Evolutionary conservation across 1,140 invertebrate genomes (phyloP).

Genomic region (Eriocheir sinensis): DNA sequence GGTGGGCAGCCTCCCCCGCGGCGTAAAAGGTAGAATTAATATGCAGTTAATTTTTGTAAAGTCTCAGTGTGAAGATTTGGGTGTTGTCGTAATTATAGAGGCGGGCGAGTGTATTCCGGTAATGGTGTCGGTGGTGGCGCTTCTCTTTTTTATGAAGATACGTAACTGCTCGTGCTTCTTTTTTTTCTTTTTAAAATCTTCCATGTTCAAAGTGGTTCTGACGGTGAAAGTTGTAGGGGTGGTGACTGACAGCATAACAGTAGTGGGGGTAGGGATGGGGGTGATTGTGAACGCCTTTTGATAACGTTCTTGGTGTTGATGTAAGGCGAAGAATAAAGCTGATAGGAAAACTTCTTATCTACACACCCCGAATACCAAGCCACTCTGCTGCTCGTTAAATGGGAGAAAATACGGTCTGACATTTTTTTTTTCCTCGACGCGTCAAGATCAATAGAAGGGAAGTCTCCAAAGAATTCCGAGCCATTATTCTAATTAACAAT

Average conservation of each 20-base stretch:
- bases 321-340: too few species aligned
- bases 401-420: too few species aligned
- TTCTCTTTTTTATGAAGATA: too few species aligned
- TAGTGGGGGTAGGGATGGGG: neutral
- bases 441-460: too few species aligned
- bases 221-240: neutral
- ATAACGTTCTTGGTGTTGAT: too few species aligned
- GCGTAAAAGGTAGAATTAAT: neutral
- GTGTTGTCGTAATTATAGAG: neutral
- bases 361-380: too few species aligned
- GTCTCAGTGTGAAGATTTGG: neutral
- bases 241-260: neutral
- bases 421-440: too few species aligned
- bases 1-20: neutral
- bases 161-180: too few species aligned
- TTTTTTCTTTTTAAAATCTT: neutral
- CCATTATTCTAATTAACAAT: slow-evolving; percentile 29
- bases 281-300: neutral
- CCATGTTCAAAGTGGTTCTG: neutral
- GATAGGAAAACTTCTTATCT: too few species aligned
- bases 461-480: neutral
- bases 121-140: neutral
- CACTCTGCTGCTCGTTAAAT: too few species aligned
- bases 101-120: neutral
- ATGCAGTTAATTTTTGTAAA: neutral